A percentile compares a stretch with the other conserved stretches of the same genome.
Evolutionary conservation across 2,113 vertebrate species (phyloP).

Genomic region (Rhabdornis inornatus): DNA sequence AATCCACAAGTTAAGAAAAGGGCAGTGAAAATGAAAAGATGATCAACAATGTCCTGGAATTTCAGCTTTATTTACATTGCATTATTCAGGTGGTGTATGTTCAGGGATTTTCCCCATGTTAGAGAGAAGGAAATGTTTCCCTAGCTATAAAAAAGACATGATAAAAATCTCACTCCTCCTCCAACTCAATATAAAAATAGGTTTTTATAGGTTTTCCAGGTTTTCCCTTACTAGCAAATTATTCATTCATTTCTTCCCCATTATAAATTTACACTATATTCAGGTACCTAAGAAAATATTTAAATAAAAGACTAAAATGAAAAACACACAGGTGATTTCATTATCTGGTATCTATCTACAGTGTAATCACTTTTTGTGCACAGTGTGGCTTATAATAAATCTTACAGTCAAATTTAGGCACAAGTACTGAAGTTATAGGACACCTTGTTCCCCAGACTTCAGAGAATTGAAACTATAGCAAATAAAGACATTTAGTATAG

Average conservation of each 20-base stretch:
- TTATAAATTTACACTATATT: neutral
- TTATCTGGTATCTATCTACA: neutral
- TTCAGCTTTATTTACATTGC: neutral
- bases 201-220: too few species aligned
- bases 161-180: neutral
- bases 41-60: neutral
- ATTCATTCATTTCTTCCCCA: neutral
- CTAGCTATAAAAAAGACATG: neutral
- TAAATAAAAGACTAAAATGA: neutral
- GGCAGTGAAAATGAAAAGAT: neutral
- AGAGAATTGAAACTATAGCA: neutral
- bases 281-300: neutral
- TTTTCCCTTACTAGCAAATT: neutral
- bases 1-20: neutral
- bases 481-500: neutral
- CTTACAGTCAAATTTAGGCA: neutral
- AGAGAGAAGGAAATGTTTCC: neutral
- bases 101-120: neutral
- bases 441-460: neutral
- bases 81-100: neutral
- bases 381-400: neutral
- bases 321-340: neutral
- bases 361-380: neutral
- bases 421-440: neutral
- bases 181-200: neutral